Conservation (phyloP, 2,797 vertebrate genomes). For the Amblyraja radiata region DNA sequence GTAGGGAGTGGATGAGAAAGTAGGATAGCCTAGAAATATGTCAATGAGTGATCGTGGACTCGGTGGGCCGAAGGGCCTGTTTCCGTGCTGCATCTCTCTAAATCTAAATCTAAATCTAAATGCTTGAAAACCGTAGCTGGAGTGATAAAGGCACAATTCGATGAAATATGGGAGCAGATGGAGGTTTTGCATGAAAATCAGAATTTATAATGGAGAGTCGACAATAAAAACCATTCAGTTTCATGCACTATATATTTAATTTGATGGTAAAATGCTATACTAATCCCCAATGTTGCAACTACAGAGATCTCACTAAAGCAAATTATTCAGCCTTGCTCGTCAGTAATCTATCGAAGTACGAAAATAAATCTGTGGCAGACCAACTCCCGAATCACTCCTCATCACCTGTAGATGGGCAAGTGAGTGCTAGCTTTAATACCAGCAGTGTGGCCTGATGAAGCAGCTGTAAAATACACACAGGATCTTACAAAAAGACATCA, state of each 20-base stretch:
- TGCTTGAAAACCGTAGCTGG: not conserved
- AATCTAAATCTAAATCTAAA: no score
- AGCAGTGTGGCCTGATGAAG: not conserved
- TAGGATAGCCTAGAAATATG: no score
- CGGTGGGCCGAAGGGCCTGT: no score
- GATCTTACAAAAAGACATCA: not conserved
- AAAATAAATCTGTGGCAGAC: not conserved
- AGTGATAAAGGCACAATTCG: not conserved
- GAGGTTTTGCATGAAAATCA: conserved; percentile 1
- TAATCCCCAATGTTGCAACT: conserved; percentile 6
- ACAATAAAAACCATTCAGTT: not conserved
- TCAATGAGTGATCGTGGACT: no score
- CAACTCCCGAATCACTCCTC: not conserved
- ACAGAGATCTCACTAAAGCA: not conserved
- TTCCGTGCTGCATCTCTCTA: no score
- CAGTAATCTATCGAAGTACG: not conserved
- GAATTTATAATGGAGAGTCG: not conserved
- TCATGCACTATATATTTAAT: conserved; percentile 25
- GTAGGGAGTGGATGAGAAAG: no score
- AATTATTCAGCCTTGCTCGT: not conserved
- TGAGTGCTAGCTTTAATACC: not conserved
- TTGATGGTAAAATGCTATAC: not conserved
- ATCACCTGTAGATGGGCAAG: not conserved
- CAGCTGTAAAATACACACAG: not conserved
- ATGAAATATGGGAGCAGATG: not conserved